These are phyloP conservation scores for Coturnix japonica DNA, from an alignment of 2,113 vertebrate genomes.

Conservation along the genomic window DNA sequence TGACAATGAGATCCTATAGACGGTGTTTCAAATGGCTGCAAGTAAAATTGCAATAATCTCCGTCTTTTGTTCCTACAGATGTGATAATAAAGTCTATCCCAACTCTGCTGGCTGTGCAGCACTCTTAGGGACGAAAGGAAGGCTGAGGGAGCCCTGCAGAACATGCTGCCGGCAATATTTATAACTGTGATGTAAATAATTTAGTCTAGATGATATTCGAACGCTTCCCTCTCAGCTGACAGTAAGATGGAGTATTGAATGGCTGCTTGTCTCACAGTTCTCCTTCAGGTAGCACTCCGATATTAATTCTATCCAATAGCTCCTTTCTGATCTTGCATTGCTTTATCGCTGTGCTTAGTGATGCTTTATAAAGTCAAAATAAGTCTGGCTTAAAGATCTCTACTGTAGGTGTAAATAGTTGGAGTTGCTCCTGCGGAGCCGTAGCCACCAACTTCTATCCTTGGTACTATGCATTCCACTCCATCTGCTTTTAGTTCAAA, in stretches of 20 bases:
- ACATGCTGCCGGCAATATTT: constrained; percentile 39
- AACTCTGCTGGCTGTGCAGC: not conserved
- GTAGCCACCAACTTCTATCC: not conserved
- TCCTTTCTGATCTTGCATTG: not conserved
- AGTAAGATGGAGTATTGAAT: not conserved
- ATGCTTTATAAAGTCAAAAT: not conserved
- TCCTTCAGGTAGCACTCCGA: not conserved
- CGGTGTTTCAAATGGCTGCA: not conserved
- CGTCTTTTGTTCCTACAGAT: not conserved
- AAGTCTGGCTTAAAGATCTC: not conserved
- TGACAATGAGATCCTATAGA: constrained; percentile 17
- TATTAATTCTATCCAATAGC: not conserved
- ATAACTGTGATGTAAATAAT: constrained; percentile 50
- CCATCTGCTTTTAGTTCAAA: not conserved
- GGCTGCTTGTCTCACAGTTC: not conserved
- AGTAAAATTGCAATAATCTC: not conserved
- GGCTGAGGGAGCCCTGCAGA: not conserved
- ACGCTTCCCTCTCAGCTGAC: not conserved
- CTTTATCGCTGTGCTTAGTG: not conserved
- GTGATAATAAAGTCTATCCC: not conserved
- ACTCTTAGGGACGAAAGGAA: not conserved
- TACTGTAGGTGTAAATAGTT: not conserved
- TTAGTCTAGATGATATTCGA: constrained; percentile 6
- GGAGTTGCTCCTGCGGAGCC: not conserved
- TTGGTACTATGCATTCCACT: not conserved